Evolutionary conservation across 1,140 invertebrate species (phyloP).

Genomic region (Bradysia coprophila): DNA sequence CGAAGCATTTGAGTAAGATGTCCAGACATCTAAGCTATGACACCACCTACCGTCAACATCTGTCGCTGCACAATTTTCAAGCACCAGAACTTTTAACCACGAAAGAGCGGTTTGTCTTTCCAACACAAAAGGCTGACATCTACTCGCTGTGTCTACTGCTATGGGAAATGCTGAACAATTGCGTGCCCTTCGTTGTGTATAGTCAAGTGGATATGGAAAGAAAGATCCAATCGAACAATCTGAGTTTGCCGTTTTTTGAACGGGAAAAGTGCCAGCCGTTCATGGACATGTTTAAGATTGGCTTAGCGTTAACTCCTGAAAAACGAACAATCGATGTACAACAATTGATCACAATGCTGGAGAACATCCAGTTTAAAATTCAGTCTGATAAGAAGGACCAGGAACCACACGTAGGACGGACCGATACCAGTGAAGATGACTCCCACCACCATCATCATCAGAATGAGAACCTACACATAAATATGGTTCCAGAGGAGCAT

Average conservation of each 20-base stretch:
- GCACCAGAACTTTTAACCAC: conserved; percentile 3
- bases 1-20: neutral
- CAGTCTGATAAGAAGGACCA: no score
- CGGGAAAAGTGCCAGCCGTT: neutral
- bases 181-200: conserved; percentile 4
- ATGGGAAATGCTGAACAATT: conserved; percentile 3
- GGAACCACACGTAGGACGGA: no score
- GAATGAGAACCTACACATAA: no score
- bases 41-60: conserved; percentile 2
- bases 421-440: no score
- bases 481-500: no score
- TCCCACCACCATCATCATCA: no score
- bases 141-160: conserved; percentile 2
- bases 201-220: neutral
- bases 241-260: conserved; percentile 1
- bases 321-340: neutral
- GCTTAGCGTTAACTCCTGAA: neutral
- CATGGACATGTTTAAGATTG: conserved; percentile 1
- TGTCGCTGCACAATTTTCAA: conserved; percentile 4
- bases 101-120: neutral
- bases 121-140: conserved; percentile 1
- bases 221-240: neutral
- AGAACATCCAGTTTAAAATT: neutral
- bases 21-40: conserved; percentile 1
- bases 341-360: neutral